Base-by-base conservation (phyloP, 2,888 invertebrate species). In the Caenorhabditis sp. region DNA sequence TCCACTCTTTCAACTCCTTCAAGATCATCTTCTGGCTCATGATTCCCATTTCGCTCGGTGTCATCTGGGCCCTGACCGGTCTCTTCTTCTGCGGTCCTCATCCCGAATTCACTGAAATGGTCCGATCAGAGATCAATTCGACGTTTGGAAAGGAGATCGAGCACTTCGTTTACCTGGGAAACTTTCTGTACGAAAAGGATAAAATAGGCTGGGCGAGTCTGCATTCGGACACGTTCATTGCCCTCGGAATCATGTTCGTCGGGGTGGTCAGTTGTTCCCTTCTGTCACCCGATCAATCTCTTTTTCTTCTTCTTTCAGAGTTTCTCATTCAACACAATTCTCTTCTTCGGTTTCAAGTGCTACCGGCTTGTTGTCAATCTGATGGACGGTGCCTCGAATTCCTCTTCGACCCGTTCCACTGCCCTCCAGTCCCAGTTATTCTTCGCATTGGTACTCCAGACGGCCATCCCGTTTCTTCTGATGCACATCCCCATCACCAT, bases 401-500 rank as follows among this genome's bases (percentile, higher is more conserved):
- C 47, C 18, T 2, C 47, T n/a, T 62, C 62, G 9, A 11, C 8
- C 47, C 44, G 47, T 11, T 28, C 47, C 15, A 26, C 37, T 11
- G 53, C 37, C 8, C 68, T 68, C 22, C 68, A 68, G 28, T 26
- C 40, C 6, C 68, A 68, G 22, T 26, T 68, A 1, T 68, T 68
- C 68, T 68, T 40, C 32, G 56, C 68, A 5, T 35, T 68, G 11
- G 68, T 68, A 47, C 56, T 58, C 22, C 68, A 74, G 32, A 74
- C 74, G 5, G 47, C 65, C 20, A 58, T 74, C 18, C 74, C 74
- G 9, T 40, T 74, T 4, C 18, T 74, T 22, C 37, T 74, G 37
- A 56, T 74, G 56, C 65, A 74, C 37, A 35, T 74, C 15, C 74
- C 74, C 26, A 58, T 56, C 2, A 47, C 56, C 2, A 5, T 74